Evolutionary conservation across 1,140 invertebrate species (phyloP), one percentile per base, ranked within the genome.

Genomic region (Glomeris maerens): DNA sequence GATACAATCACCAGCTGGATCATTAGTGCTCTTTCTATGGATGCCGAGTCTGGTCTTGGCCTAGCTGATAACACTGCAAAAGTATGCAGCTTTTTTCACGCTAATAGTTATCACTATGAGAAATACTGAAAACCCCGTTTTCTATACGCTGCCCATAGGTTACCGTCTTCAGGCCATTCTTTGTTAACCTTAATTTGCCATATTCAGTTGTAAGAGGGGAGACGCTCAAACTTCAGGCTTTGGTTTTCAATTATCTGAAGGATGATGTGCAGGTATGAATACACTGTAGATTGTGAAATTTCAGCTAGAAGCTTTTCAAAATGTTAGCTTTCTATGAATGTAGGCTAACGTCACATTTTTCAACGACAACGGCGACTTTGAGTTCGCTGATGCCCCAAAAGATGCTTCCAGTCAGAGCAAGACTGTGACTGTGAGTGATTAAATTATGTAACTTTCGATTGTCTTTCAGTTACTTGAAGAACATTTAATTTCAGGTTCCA

Each of bases 1-100:
- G 81, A 89, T 55, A 84, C 85, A 0, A 87, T 96, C 10, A 94
- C 88, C 0, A 88, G 86, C 1, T 97, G 92, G 90, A 74, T 85
- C 20, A 74, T 96, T 0, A 86, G 83, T 27, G 94, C 85, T 1
- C 98, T 98, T 64, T 88, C 93, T 0, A 70, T 81, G 7, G 66
- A 63, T 49, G 62, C 58, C 7, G 53, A 62, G 21, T 68, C 79
- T 48, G 94, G 93, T 20, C 72, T 98, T 0, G 90, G 88, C 1
- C 69, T 97, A 2, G 78, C 84, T 10, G 66, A 79, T 45, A 62
- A 71, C 52, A 71, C 81, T 17, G 75, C 77, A 57, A 83, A 83
- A 72, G 78, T 79, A 36, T 13, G 10, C 31, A 36, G 17, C 10
- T 36, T 17, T 13, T 36, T 13, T 36, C 10, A 36, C 17, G 31